A percentile compares a stretch with the other conserved stretches of the same genome.
Evolutionary conservation across 2,888 invertebrate species (phyloP).

Genomic region (Stenotaenia linearis): DNA sequence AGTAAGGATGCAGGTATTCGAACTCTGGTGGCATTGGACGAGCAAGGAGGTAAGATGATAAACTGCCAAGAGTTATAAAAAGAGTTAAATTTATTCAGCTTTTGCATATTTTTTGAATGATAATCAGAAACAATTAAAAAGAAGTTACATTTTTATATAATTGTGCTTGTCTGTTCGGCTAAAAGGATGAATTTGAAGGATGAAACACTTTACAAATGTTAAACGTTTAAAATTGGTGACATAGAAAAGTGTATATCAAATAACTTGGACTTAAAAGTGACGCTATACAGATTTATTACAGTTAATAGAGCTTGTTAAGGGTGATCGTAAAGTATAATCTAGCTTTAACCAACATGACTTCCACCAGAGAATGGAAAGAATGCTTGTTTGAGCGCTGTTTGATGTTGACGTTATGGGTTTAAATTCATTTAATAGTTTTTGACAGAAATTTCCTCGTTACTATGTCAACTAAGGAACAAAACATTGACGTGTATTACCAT

Average conservation of each 20-base stretch:
- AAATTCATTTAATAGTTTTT: background rate
- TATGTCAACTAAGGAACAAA: no score
- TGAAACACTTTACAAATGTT: background rate
- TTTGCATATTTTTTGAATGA: background rate
- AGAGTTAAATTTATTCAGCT: no score
- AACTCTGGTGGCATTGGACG: constrained; percentile 99
- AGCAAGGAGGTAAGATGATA: constrained; percentile 95
- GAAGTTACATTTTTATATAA: background rate
- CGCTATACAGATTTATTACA: background rate
- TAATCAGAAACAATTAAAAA: background rate
- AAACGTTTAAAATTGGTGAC: background rate
- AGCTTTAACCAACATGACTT: background rate
- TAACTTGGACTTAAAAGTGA: no score
- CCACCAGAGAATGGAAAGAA: background rate
- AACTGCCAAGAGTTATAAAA: background rate
- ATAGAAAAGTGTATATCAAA: background rate
- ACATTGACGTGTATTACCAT: no score
- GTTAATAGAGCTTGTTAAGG: background rate
- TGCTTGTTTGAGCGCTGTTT: background rate
- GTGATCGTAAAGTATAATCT: no score
- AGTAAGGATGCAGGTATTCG: constrained; percentile 99
- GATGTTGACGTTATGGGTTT: background rate
- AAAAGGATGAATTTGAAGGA: no score
- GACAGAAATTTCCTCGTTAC: no score
- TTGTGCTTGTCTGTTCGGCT: background rate